These are phyloP conservation scores for Hyperopisus bebe DNA, from an alignment of 2,113 vertebrate genomes.

Conservation along the genomic window DNA sequence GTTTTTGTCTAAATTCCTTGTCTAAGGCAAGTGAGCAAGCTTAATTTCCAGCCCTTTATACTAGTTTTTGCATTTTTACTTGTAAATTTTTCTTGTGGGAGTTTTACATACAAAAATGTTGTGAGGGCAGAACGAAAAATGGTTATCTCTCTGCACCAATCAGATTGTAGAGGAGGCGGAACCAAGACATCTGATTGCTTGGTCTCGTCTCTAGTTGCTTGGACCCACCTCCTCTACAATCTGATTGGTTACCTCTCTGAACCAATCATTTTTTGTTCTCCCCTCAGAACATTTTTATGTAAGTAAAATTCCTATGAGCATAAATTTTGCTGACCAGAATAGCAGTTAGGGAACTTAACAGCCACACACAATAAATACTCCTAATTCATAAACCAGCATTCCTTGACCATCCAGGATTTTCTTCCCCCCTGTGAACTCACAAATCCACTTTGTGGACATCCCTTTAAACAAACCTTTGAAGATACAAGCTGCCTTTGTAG, in stretches of 20 bases:
- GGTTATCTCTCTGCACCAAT: no score
- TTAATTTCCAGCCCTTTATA: not conserved
- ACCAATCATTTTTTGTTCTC: no score
- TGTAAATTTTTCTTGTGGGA: not conserved
- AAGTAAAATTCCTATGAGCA: no score
- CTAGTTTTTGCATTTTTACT: not conserved
- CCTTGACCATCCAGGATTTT: conserved; percentile 29
- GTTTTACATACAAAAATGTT: no score
- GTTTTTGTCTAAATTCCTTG: not conserved
- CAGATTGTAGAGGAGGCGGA: no score
- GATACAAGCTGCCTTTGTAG: not conserved
- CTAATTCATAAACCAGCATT: conserved; percentile 7
- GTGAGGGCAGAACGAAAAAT: no score
- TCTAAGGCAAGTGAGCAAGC: not conserved
- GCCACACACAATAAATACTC: not conserved
- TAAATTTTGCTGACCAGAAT: not conserved
- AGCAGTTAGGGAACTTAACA: not conserved
- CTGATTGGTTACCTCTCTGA: no score
- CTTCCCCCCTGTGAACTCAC: conserved; percentile 2
- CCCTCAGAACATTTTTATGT: no score
- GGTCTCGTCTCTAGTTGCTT: no score
- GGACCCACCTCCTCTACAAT: no score
- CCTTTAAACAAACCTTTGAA: conserved; percentile 51
- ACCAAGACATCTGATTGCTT: no score
- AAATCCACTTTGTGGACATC: conserved; percentile 63